These are phyloP conservation scores for Melipona bicolor DNA, from an alignment of 2,888 invertebrate species.

Conservation along the genomic window DNA sequence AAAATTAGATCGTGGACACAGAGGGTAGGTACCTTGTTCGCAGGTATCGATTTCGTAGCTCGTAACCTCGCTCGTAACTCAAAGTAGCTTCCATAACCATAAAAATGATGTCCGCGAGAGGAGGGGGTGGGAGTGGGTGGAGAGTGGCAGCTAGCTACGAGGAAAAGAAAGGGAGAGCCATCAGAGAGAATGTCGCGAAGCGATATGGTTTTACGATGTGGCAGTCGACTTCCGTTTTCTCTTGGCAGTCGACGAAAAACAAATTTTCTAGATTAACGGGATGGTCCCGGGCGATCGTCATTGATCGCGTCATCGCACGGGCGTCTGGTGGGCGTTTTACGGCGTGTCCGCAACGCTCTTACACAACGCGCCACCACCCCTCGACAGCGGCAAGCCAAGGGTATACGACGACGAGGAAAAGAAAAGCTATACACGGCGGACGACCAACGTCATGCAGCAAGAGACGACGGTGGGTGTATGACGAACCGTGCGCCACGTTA, in stretches of 20 bases:
- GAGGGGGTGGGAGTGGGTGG: too few relatives aligned
- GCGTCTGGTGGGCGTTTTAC: constrained; percentile 40
- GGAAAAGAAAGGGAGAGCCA: background rate
- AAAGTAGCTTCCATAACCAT: constrained; percentile 27
- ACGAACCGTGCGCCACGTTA: background rate
- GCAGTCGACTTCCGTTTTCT: background rate
- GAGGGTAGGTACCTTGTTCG: background rate
- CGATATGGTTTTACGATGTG: background rate
- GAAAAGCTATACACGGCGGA: background rate
- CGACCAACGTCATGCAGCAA: constrained; percentile 16
- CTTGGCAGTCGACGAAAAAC: background rate
- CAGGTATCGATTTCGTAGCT: constrained; percentile 10
- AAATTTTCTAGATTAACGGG: constrained; percentile 36
- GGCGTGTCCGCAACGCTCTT: constrained; percentile 17
- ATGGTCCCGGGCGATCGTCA: constrained; percentile 24
- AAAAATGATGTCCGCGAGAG: constrained; percentile 19
- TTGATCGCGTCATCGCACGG: constrained; percentile 41
- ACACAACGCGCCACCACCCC: constrained; percentile 12
- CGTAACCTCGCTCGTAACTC: background rate
- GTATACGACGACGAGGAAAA: background rate
- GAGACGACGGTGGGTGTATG: background rate
- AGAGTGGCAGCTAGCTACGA: too few relatives aligned
- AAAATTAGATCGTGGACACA: constrained; percentile 1
- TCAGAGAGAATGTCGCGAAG: constrained; percentile 11
- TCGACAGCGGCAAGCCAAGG: background rate